phyloP scores from a whole-genome alignment of 1,140 invertebrate genomes.

The Archivesica marissinica region DNA sequence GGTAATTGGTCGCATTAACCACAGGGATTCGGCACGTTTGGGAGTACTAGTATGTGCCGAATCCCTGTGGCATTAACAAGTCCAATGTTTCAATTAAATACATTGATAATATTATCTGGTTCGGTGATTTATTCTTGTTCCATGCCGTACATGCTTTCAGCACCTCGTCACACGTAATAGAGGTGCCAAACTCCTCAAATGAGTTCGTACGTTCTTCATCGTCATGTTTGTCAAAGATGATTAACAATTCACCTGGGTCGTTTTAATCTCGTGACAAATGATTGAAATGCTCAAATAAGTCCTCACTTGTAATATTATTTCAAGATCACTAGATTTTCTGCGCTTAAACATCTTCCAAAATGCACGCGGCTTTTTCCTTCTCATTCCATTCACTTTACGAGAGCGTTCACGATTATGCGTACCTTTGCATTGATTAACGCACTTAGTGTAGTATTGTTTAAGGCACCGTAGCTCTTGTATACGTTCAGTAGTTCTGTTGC shows the following conservation, averaged over 20 bases:
- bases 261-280: neutral
- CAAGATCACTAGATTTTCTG: neutral
- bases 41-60: too few relatives aligned
- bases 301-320: neutral
- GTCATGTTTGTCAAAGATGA: neutral
- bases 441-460: constrained; percentile 18
- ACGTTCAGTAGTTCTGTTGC: too few relatives aligned
- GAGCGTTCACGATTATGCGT: neutral
- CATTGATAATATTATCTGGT: neutral
- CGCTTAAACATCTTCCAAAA: constrained; percentile 28
- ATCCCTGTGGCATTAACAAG: too few relatives aligned
- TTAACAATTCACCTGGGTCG: neutral
- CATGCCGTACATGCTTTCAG: neutral
- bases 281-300: constrained; percentile 21
- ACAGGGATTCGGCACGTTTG: too few relatives aligned
- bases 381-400: constrained; percentile 25
- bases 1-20: neutral
- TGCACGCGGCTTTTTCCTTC: neutral
- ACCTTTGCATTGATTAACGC: neutral
- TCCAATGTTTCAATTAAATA: neutral
- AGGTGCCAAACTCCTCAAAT: neutral
- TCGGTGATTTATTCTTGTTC: neutral
- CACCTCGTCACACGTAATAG: constrained; percentile 5
- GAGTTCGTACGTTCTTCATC: neutral
- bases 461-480: too few relatives aligned